These are phyloP conservation scores for Pentamera pediparva DNA, from an alignment of 53 echinoderm and acorn worm genomes.

Conservation along the genomic window DNA sequence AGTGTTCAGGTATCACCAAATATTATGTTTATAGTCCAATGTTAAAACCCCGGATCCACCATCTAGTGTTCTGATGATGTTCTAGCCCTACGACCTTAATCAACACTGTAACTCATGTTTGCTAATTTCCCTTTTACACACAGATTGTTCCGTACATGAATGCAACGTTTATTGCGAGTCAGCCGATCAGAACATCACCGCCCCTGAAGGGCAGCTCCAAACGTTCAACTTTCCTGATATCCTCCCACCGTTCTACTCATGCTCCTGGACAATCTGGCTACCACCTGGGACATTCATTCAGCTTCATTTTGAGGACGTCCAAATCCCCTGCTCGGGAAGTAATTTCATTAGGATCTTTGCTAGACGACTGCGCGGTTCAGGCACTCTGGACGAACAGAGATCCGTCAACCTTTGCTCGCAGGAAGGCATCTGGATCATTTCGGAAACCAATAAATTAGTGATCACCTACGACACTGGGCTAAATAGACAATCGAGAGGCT, in stretches of 20 bases:
- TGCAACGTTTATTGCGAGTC: background rate
- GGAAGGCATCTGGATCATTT: background rate
- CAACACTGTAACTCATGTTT: no score
- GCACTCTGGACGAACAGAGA: background rate
- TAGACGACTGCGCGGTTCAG: background rate
- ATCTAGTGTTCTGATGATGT: no score
- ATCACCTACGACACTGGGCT: background rate
- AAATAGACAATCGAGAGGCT: background rate
- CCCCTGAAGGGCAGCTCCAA: background rate
- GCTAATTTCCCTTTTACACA: background rate
- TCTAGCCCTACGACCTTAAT: background rate
- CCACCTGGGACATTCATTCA: background rate
- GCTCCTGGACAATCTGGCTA: background rate
- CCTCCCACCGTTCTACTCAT: background rate
- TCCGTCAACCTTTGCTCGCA: background rate
- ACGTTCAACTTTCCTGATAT: background rate
- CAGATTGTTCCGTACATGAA: background rate
- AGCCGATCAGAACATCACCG: background rate
- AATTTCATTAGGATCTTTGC: background rate
- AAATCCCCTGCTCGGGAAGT: background rate
- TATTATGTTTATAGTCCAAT: no score
- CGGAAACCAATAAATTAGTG: background rate
- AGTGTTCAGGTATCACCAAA: no score
- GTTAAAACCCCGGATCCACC: no score
- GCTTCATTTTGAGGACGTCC: background rate